phyloP scores from a whole-genome alignment of 2,797 vertebrate genomes.

The Ptychadena robeensis region DNA sequence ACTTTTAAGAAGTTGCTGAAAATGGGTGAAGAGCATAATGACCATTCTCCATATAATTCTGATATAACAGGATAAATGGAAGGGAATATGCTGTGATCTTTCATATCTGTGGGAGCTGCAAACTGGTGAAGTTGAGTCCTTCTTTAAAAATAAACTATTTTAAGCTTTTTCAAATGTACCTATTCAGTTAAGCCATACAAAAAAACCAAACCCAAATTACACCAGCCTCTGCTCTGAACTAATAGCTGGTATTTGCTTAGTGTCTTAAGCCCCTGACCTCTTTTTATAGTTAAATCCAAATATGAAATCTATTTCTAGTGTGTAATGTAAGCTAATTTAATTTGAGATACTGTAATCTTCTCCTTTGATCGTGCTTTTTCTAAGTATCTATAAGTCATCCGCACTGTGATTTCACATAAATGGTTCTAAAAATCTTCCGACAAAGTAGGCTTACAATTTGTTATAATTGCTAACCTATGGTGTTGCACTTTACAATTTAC shows the following conservation, averaged over 20 bases:
- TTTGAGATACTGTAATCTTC: slow-evolving; percentile 44
- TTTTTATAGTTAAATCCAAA: slow-evolving; percentile 2
- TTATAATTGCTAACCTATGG: slow-evolving; percentile 43
- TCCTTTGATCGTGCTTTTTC: slow-evolving; percentile 14
- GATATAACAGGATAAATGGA: too few relatives aligned
- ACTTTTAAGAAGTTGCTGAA: too few relatives aligned
- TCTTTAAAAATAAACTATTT: neutral
- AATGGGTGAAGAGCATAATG: too few relatives aligned
- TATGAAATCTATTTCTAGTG: slow-evolving; percentile 13
- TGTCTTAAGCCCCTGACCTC: neutral
- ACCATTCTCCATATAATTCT: too few relatives aligned
- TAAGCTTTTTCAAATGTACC: neutral
- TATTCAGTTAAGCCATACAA: neutral
- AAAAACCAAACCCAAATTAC: slow-evolving; percentile 10
- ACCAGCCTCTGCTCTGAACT: slow-evolving; percentile 14
- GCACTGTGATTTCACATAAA: slow-evolving; percentile 13
- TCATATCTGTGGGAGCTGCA: too few relatives aligned
- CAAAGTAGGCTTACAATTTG: neutral
- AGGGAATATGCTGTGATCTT: too few relatives aligned
- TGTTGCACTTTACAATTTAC: slow-evolving; percentile 16
- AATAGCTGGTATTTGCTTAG: slow-evolving; percentile 6
- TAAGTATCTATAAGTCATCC: slow-evolving; percentile 18
- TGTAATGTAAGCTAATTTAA: slow-evolving; percentile 44
- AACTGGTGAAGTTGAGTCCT: too few relatives aligned
- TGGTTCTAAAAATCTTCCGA: neutral